These are phyloP conservation scores for Calameuta pallipes DNA, from an alignment of 2,888 invertebrate genomes.

Conservation along the genomic window DNA sequence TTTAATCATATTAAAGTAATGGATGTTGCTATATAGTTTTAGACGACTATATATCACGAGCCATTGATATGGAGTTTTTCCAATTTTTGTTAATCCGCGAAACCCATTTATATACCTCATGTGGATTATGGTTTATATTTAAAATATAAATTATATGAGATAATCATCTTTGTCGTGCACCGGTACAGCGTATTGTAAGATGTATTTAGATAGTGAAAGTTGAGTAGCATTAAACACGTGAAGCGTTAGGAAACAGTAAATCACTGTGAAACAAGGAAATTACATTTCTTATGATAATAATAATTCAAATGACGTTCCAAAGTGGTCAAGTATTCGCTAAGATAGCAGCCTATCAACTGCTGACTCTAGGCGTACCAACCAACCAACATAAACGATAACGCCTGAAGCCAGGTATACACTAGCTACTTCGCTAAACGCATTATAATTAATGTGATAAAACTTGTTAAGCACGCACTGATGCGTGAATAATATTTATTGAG, in stretches of 20 bases:
- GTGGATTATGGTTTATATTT: background rate
- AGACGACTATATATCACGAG: background rate
- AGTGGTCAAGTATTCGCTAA: background rate
- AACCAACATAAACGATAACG: background rate
- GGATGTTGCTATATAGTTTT: background rate
- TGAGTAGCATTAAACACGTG: background rate
- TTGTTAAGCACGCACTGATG: background rate
- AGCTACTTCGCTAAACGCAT: background rate
- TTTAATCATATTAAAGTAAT: background rate
- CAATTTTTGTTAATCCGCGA: background rate
- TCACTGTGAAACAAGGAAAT: background rate
- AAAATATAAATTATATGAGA: background rate
- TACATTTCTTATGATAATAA: background rate
- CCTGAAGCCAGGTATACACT: background rate
- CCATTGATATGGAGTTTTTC: background rate
- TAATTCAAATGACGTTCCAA: background rate
- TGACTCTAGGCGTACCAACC: background rate
- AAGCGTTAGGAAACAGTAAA: background rate
- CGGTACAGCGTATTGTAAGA: background rate
- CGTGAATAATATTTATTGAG: background rate
- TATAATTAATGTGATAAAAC: background rate
- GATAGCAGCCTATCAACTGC: conserved; percentile 9
- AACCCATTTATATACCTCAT: background rate
- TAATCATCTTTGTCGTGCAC: background rate
- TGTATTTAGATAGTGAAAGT: background rate